Evolutionary conservation across 2,113 vertebrate species (phyloP).

Genomic region (Gallinago jamesoni): DNA sequence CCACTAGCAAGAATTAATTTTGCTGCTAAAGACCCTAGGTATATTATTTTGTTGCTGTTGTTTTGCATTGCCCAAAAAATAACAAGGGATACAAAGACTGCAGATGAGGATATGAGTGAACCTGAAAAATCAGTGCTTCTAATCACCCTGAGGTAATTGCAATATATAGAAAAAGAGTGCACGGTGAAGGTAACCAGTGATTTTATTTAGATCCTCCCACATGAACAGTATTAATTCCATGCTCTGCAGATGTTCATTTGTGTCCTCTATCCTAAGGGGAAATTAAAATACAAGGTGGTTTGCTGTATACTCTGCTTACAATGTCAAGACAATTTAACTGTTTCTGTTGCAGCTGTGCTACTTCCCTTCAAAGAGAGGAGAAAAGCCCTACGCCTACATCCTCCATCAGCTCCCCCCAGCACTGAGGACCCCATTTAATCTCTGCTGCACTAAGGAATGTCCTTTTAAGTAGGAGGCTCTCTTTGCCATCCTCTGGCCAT

Average conservation of each 20-base stretch:
- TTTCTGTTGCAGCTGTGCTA: background rate
- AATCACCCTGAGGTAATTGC: background rate
- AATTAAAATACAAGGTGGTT: background rate
- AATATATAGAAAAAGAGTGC: background rate
- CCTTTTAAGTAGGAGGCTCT: background rate
- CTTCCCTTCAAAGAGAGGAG: background rate
- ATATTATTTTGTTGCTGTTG: background rate
- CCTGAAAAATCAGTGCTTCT: background rate
- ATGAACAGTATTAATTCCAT: background rate
- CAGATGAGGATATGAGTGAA: background rate
- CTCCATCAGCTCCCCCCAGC: background rate
- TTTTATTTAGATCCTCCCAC: constrained; percentile 23
- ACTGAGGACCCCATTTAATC: background rate
- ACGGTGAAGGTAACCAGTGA: background rate
- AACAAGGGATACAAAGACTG: background rate
- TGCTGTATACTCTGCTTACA: background rate
- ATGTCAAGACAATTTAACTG: background rate
- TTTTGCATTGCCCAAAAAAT: background rate
- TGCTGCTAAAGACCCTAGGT: background rate
- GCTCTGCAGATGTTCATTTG: background rate
- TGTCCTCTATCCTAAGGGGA: background rate
- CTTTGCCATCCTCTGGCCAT: background rate
- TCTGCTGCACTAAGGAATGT: background rate
- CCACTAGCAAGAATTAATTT: background rate
- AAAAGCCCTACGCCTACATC: background rate